A percentile compares a stretch with the other conserved stretches of the same genome.
Conservation (phyloP, 1,140 invertebrate species). For the Brachionus manjavacas region DNA sequence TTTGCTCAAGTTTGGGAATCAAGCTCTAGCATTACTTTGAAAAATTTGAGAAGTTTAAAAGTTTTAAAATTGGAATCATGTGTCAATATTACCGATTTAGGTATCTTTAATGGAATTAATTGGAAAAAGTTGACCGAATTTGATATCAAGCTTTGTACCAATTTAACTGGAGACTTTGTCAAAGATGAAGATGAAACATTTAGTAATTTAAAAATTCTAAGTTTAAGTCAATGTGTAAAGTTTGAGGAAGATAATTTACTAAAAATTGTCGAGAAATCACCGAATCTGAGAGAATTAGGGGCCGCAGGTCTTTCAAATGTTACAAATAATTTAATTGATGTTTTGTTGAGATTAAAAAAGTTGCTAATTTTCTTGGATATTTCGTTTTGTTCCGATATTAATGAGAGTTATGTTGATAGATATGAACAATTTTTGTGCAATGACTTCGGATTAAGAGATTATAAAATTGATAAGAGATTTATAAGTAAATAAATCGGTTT, state of each 20-base stretch:
- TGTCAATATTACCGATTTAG: conserved; percentile 32
- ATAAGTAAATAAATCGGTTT: conserved; percentile 43
- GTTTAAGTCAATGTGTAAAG: conserved; percentile 17
- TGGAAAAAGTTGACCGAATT: conserved; percentile 9
- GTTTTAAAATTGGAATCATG: conserved; percentile 1
- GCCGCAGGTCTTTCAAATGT: background rate
- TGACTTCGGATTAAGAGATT: conserved; percentile 30
- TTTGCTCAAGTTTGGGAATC: background rate
- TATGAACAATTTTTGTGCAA: conserved; percentile 38
- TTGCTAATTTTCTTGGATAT: conserved; percentile 4
- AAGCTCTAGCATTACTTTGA: background rate
- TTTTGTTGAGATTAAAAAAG: background rate
- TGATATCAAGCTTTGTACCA: conserved; percentile 25
- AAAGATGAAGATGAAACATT: background rate
- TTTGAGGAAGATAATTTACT: conserved; percentile 34
- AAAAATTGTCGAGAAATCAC: background rate
- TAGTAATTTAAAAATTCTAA: background rate
- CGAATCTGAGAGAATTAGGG: background rate
- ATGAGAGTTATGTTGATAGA: conserved; percentile 7
- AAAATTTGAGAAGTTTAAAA: background rate
- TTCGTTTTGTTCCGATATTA: conserved; percentile 31
- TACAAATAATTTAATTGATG: conserved; percentile 10
- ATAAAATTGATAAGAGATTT: conserved; percentile 24
- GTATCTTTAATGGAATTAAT: conserved; percentile 18
- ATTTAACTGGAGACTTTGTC: conserved; percentile 32